Conservation (phyloP, 2,113 vertebrate species). For the Poecile atricapillus region DNA sequence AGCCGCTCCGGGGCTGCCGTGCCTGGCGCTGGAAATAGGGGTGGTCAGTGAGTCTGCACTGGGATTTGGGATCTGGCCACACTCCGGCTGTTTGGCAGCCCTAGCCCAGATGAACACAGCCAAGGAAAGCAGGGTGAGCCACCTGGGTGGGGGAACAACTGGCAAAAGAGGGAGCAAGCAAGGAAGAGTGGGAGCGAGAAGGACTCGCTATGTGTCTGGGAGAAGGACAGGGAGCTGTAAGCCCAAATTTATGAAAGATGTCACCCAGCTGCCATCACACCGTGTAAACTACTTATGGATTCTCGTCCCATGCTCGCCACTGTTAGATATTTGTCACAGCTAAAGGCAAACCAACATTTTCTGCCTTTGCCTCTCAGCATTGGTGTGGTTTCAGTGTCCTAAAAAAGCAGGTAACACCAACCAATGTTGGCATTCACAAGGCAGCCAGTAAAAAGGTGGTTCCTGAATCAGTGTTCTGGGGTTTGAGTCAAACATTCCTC, state of each 20-base stretch:
- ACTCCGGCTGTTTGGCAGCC: background rate
- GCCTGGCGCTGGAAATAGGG: background rate
- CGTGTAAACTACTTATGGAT: background rate
- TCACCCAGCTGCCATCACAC: background rate
- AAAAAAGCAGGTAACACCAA: background rate
- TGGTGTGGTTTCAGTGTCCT: background rate
- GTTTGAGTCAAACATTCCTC: background rate
- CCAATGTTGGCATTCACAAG: background rate
- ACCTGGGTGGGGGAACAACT: background rate
- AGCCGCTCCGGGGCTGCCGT: background rate
- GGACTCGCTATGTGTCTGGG: accelerated
- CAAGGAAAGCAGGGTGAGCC: background rate
- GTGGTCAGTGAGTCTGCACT: background rate
- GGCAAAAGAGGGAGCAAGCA: background rate
- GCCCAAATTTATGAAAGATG: background rate
- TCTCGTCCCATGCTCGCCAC: accelerated
- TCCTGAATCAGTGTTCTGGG: background rate
- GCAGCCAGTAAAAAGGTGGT: background rate
- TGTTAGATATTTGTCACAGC: background rate
- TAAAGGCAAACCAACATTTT: background rate
- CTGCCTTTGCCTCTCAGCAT: background rate
- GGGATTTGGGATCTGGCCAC: background rate
- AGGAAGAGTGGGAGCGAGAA: accelerated
- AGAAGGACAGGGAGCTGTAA: background rate
- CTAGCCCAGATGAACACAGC: background rate